phyloP scores from a whole-genome alignment of 1,140 invertebrate species.

The Tenebrio molitor region DNA sequence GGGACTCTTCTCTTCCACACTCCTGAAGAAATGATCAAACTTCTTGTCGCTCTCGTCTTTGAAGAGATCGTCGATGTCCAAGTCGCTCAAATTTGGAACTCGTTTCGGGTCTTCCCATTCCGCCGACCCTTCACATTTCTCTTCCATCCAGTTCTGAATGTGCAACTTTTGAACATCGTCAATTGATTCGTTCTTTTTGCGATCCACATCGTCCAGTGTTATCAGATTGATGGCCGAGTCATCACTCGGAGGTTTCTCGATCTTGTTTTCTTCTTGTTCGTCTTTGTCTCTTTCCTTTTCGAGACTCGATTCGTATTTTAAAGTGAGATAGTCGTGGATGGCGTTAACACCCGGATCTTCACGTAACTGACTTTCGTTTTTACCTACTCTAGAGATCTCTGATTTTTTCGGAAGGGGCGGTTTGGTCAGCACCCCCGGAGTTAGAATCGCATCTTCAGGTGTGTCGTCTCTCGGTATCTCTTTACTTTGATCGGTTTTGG shows the following conservation, averaged over 20 bases:
- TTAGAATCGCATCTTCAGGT: conserved; percentile 11
- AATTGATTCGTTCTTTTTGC: neutral
- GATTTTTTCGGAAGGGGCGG: conserved; percentile 57
- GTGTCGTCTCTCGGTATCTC: neutral
- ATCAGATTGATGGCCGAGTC: conserved; percentile 24
- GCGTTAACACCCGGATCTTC: conserved; percentile 38
- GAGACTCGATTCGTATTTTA: conserved; percentile 51
- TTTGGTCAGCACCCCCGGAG: conserved; percentile 55
- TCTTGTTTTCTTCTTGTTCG: neutral
- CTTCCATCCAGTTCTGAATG: conserved; percentile 46
- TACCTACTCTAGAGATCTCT: neutral
- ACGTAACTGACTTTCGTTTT: neutral
- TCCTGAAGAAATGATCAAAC: conserved; percentile 55
- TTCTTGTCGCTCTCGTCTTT: conserved; percentile 52
- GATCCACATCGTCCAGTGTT: neutral
- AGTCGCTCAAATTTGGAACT: conserved; percentile 53
- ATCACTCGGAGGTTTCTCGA: conserved; percentile 18
- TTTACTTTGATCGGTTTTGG: neutral
- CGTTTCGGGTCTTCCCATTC: conserved; percentile 29
- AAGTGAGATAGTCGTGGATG: conserved; percentile 54
- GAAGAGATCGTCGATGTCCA: conserved; percentile 56
- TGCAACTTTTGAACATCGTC: conserved; percentile 4
- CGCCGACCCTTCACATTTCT: neutral
- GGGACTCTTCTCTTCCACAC: conserved; percentile 9
- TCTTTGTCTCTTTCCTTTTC: conserved; percentile 2